Evolutionary conservation across 2,888 invertebrate species (phyloP).

Genomic region (Ceraclea dissimilis): DNA sequence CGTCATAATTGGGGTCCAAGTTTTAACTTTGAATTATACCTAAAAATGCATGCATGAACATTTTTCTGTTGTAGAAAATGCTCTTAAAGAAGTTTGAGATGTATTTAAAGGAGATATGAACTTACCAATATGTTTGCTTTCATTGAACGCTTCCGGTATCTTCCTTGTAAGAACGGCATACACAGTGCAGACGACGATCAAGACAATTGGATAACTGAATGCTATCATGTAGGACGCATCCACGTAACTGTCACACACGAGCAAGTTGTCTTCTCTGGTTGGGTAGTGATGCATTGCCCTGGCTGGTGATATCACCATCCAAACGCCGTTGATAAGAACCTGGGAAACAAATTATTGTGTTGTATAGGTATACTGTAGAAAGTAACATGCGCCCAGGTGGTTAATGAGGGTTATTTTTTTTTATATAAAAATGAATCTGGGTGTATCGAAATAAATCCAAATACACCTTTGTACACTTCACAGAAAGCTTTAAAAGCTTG

Average conservation of each 20-base stretch:
- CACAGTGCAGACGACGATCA: conserved; percentile 88
- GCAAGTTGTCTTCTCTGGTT: conserved; percentile 82
- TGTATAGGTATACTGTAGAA: too few species aligned
- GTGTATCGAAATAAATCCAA: too few species aligned
- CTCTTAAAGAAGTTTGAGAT: too few species aligned
- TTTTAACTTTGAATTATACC: too few species aligned
- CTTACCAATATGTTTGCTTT: conserved; percentile 92
- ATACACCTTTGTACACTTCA: too few species aligned
- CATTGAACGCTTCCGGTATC: conserved; percentile 98
- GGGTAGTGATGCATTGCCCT: conserved; percentile 86
- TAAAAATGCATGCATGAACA: too few species aligned
- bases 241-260: conserved; percentile 88
- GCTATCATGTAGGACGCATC: conserved; percentile 92
- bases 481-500: too few species aligned
- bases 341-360: conserved; percentile 32
- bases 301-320: conserved; percentile 89
- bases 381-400: too few species aligned
- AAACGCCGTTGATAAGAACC: conserved; percentile 83
- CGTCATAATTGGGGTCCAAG: too few species aligned
- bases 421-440: too few species aligned
- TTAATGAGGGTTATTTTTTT: too few species aligned
- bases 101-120: conserved; percentile 19
- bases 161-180: conserved; percentile 94
- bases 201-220: conserved; percentile 85
- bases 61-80: too few species aligned